phyloP scores from a whole-genome alignment of 2,113 vertebrate species.

The Charina bottae region DNA sequence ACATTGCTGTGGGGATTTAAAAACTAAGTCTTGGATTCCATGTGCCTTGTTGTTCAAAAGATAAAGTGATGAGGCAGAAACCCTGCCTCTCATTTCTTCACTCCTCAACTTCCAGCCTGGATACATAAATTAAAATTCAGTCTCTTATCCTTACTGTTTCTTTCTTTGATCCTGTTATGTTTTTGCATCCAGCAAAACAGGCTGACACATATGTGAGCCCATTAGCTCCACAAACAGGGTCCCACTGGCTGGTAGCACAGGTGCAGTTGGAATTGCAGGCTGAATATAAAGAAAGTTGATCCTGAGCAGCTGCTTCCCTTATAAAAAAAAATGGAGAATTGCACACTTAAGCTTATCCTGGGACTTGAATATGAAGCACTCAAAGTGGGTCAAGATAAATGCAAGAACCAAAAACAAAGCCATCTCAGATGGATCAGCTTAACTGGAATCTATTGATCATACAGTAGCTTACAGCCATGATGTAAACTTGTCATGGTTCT shows the following conservation, averaged over 20 bases:
- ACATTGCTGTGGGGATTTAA: background rate
- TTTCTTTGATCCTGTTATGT: constrained; percentile 72
- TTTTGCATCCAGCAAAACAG: constrained; percentile 85
- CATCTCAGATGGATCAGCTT: too few relatives aligned
- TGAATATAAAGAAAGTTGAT: constrained; percentile 71
- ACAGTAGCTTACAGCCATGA: too few relatives aligned
- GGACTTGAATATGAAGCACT: background rate
- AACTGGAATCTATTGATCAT: background rate
- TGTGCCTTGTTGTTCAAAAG: background rate
- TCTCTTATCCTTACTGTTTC: constrained; percentile 72
- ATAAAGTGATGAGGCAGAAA: background rate
- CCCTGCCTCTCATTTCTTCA: background rate
- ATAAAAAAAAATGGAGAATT: constrained; percentile 44
- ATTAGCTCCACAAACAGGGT: constrained; percentile 88
- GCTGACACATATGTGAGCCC: constrained; percentile 86
- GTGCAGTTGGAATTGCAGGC: constrained; percentile 85
- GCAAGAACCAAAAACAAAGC: background rate
- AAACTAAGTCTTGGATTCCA: background rate
- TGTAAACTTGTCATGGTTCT: background rate
- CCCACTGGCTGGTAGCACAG: constrained; percentile 84
- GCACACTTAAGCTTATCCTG: background rate
- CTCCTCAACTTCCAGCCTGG: background rate
- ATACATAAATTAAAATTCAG: background rate
- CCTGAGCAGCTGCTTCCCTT: constrained; percentile 62
- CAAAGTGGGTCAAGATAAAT: background rate